Conservation (phyloP, 1,140 invertebrate genomes). For the Musca domestica region DNA sequence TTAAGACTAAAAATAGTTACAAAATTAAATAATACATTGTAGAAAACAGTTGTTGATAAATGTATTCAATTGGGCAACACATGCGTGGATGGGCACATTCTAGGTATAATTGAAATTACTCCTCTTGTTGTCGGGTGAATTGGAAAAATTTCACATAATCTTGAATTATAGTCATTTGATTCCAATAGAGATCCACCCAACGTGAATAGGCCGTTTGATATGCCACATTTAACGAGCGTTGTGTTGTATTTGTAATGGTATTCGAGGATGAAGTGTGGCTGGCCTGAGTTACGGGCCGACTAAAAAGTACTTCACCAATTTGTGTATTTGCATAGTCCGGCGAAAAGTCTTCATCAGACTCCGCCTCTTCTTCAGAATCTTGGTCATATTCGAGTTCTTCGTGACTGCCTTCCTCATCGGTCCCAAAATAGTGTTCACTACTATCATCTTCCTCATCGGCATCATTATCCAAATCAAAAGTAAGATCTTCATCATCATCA, state of each 20-base stretch:
- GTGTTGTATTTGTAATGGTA: neutral
- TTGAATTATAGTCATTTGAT: constrained; percentile 23
- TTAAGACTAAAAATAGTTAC: too few relatives aligned
- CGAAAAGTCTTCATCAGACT: neutral
- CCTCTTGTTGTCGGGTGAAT: neutral
- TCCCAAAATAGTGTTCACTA: neutral
- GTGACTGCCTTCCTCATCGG: neutral
- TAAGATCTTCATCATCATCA: constrained; percentile 3
- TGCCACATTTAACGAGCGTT: neutral
- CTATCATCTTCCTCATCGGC: constrained; percentile 1
- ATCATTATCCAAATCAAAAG: constrained; percentile 1
- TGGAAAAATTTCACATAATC: constrained; percentile 25
- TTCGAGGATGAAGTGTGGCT: neutral
- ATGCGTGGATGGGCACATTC: too few relatives aligned
- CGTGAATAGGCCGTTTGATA: constrained; percentile 21
- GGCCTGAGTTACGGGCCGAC: neutral
- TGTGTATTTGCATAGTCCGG: neutral
- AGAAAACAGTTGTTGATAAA: too few relatives aligned
- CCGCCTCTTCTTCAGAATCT: neutral
- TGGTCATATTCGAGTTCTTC: too few relatives aligned
- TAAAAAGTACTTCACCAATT: neutral
- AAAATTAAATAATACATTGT: too few relatives aligned
- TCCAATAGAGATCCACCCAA: constrained; percentile 25
- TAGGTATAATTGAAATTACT: neutral
- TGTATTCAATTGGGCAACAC: too few relatives aligned